Base-by-base conservation (phyloP, 1,140 invertebrate species). In the Drosophila arawakana region DNA sequence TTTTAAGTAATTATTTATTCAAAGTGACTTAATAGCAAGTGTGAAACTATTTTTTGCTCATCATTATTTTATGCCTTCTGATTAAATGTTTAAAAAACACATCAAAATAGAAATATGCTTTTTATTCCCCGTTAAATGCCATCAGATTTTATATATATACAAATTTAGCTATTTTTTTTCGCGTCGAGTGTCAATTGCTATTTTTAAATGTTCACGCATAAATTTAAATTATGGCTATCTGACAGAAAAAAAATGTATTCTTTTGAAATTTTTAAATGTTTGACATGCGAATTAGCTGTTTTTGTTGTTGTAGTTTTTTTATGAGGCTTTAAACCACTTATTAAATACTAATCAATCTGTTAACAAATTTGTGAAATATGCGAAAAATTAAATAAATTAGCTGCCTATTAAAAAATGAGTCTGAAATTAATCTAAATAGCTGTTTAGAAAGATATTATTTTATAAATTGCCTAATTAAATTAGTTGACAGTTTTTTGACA, bases 131-230 rank as follows among this genome's bases (percentile, higher is more conserved):
- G 18, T 21, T 21, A 21, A 21, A 21, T 21, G 18, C 18, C 18
- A 21, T 1, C 18, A 21, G 18, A 21, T 43, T 43, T 57, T 21
- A 52, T 11, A n/a, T 44, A n/a, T 44, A 59, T 41, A n/a, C 15
- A 13, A 21, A 62, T 67, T 46, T 71, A 41, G 41, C 10, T 65
- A 25, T 37, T 57, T 18, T 57, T 57, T 52, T 18, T 41, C 49
- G 65, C 35, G 49, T 21, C 47, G 35, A 60, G 10, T 62, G 43
- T 61, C 46, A 49, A 46, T 44, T 46, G 49, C 75, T 81, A 74
- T 78, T 77, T 81, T 66, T 81, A 70, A 62, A 41, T 30, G 39
- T 47, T 37, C 46, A 35, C 58, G 58, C 61, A 77, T 63, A 49
- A 57, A 61, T 58, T 77, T 69, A 62, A 67, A 47, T 66, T 59